These are phyloP conservation scores for Lamellibrachia columna DNA, from an alignment of 2,888 invertebrate species.

Conservation along the genomic window DNA sequence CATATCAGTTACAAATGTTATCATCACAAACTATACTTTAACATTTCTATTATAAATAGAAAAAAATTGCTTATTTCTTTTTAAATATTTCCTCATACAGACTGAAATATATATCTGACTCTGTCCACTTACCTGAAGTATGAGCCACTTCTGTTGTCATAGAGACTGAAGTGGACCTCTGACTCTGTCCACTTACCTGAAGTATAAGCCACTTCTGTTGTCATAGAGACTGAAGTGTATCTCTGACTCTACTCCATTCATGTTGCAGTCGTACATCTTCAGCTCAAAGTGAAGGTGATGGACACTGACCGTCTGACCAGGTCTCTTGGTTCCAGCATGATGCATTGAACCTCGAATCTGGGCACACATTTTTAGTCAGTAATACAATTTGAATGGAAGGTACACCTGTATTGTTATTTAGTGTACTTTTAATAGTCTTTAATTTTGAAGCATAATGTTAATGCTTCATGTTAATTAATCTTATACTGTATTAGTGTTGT, in stretches of 20 bases:
- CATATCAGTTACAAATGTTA: neutral
- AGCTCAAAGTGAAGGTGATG: slow-evolving; percentile 1
- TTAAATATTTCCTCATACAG: slow-evolving; percentile 74
- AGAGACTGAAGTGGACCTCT: slow-evolving; percentile 76
- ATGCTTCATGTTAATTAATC: no score
- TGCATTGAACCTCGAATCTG: neutral
- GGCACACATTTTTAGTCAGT: neutral
- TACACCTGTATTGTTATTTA: neutral
- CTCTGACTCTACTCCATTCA: neutral
- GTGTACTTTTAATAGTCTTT: no score
- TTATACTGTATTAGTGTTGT: no score
- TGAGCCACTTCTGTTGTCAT: slow-evolving; percentile 75
- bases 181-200: slow-evolving; percentile 23
- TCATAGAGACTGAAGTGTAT: slow-evolving; percentile 28
- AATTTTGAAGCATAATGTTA: no score
- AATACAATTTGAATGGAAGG: neutral
- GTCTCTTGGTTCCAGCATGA: neutral
- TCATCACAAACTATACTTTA: neutral
- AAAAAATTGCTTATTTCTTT: neutral
- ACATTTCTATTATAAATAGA: neutral
- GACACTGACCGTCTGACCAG: neutral
- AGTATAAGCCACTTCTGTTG: slow-evolving; percentile 18
- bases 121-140: slow-evolving; percentile 75
- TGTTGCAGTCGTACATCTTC: neutral
- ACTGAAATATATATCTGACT: slow-evolving; percentile 87